Conservation (phyloP, 2,113 vertebrate genomes). For the Psephotus haematonotus region DNA sequence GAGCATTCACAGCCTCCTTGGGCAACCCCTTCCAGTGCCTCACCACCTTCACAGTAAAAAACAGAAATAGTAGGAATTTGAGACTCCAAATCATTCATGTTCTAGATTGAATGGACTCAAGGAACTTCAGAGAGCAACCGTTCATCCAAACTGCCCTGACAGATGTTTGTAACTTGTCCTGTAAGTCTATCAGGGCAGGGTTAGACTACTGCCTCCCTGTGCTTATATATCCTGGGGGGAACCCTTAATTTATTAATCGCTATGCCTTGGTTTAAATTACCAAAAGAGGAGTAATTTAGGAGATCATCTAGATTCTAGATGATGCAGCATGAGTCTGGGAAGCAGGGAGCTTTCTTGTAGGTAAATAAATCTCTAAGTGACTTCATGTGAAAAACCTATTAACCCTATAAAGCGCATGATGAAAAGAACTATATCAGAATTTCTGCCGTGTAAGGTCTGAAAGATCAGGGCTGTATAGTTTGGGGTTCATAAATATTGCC, state of each 20-base stretch:
- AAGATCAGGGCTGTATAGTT: background rate
- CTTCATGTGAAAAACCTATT: background rate
- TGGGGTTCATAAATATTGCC: background rate
- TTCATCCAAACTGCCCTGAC: background rate
- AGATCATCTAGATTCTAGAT: background rate
- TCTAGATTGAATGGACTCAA: background rate
- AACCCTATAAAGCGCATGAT: background rate
- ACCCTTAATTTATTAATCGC: background rate
- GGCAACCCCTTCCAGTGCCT: background rate
- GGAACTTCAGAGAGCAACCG: background rate
- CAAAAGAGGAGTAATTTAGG: background rate
- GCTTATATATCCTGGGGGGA: background rate
- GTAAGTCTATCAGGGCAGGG: background rate
- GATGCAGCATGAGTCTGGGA: background rate
- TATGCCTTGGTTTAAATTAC: background rate
- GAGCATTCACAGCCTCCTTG: background rate
- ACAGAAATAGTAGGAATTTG: background rate
- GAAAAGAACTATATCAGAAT: background rate
- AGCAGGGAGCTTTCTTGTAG: background rate
- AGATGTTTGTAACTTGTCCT: background rate
- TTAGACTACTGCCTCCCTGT: background rate
- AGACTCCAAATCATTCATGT: background rate
- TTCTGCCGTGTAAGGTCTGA: background rate
- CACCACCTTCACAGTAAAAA: background rate
- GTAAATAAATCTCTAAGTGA: background rate